Percentiles rank a stretch among this genome's conserved stretches.
phyloP scores from a whole-genome alignment of 30 jellyfish, hydroid and myxozoan genomes.

The Sanderia malayensis region DNA sequence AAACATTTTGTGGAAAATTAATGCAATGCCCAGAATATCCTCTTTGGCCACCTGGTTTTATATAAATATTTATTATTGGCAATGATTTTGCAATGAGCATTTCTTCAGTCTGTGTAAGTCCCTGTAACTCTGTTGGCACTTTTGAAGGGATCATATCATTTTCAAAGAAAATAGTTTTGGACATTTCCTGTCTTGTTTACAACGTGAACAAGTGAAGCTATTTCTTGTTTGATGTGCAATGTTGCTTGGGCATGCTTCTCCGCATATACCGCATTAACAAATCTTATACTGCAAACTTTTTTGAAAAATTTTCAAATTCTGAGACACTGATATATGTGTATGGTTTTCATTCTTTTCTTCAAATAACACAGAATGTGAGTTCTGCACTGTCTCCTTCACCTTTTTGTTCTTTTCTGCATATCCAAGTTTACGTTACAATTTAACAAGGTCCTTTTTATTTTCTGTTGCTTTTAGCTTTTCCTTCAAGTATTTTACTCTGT shows the following conservation, averaged over 20 bases:
- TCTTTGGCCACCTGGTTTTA: constrained; percentile 43
- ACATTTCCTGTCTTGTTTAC: constrained; percentile 17
- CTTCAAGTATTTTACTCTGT: background rate
- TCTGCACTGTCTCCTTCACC: background rate
- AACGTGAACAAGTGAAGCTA: constrained; percentile 14
- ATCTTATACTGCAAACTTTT: constrained; percentile 10
- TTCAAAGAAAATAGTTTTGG: constrained; percentile 7
- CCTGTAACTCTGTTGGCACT: constrained; percentile 24
- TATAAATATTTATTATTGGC: constrained; percentile 16
- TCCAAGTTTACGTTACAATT: background rate
- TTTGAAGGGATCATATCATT: constrained; percentile 26
- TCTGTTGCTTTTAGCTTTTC: background rate
- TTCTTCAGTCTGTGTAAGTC: constrained; percentile 16
- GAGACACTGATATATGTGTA: background rate
- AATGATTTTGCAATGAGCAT: constrained; percentile 36
- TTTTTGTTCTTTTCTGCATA: background rate
- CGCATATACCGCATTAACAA: constrained; percentile 9
- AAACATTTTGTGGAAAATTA: constrained; percentile 13
- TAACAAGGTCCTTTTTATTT: background rate
- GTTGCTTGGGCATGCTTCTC: constrained; percentile 32
- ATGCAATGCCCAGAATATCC: constrained; percentile 33
- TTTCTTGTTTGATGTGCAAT: constrained; percentile 1
- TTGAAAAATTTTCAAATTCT: background rate
- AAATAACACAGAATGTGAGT: background rate
- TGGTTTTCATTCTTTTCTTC: background rate